Base-by-base conservation (phyloP, 2,797 vertebrate genomes). In the Corythornis leucogaster region DNA sequence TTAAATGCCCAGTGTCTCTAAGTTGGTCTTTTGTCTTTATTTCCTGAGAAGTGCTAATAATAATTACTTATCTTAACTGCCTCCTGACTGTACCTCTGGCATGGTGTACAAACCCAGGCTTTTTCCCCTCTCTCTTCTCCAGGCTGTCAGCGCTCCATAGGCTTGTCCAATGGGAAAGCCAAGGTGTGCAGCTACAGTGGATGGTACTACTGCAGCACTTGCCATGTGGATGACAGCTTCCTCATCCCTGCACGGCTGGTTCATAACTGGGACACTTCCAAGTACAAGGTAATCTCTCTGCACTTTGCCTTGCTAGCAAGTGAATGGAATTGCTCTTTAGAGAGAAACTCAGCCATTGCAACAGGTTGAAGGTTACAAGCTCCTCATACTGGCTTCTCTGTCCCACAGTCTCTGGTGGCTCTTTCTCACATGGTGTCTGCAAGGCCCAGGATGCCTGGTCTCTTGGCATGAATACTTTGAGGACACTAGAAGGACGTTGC, bases 201-300 rank as follows among this genome's bases (percentile, higher is more conserved):
- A 71, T 99, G 99, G 99, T 99, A 99, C 92, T 99, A 99, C 97
- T 99, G 99, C 96, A 97, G 98, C 93, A 98, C 93, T 91, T 99
- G 99, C 97, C 99, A 99, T 1, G 98, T 98, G 95, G 99, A 99
- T 76, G 99, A 99, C 98, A 98, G 90, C 83, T 99, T 99, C 95
- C 98, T 99, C 90, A 99, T 99, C 96, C 99, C 99, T 16, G 99
- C 99, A 21, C 98, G 99, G 15, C 97, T 99, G 48, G 98, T 99
- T 94, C 99, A 99, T 98, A 99, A 99, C 98, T 99, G 99, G 99
- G 99, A 99, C 96, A 99, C 98, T 87, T 98, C 97, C 62, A 99
- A 98, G 93, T 98, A 99, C 93, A 99, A 99, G 99, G 99, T 99
- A 87, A 95, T 58, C 51, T 85, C 28, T 51, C 71, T 64, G 68